Base-by-base conservation (phyloP, 2,113 vertebrate genomes). In the Sclerurus mexicanus region DNA sequence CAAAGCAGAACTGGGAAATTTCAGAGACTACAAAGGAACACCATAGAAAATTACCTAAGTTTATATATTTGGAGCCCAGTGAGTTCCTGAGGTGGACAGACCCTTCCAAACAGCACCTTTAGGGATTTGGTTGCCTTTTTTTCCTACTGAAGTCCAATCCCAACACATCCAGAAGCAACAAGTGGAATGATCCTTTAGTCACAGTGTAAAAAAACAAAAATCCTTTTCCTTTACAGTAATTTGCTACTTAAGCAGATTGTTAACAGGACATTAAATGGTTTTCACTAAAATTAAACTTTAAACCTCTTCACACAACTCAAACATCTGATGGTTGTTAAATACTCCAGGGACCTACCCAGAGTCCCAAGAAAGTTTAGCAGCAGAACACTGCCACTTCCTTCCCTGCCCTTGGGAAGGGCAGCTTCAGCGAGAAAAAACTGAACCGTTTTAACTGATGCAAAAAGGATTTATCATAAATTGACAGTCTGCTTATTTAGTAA, bases 1-100 rank as follows among this genome's bases (percentile, higher is more conserved):
- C 33, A 62, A 56, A 68, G 63, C 12, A n/a, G 24, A 81, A 39
- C 12, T 5, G n/a, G 37, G 17, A 15, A 80, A 69, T 59, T 25
- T 50, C 73, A 72, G 37, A 88, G 25, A 33, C 8, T 30, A 50
- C 56, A 35, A 59, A 7, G 14, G 22, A 73, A 59, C 1, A 1
- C 2, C n/a, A 52, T 16, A 3, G 35, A 76, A 69, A 58, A 44
- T 16, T 0, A 8, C 3, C 0, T 4, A 3, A 24, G 6, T 44
- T 46, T 22, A 66, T 3, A 7, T 35, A 27, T 17, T 14, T 62
- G 24, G 64, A 73, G 7, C 7, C 23, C 59, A 60, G 8, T 1
- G 8, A 58, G 49, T 5, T 66, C 63, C n/a, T 2, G 0, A 47
- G 13, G 14, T 9, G 6, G 27, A 39, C 22, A 66, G 31, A 5